phyloP scores from a whole-genome alignment of 1,140 invertebrate genomes.

The Belonocnema kinseyi region DNA sequence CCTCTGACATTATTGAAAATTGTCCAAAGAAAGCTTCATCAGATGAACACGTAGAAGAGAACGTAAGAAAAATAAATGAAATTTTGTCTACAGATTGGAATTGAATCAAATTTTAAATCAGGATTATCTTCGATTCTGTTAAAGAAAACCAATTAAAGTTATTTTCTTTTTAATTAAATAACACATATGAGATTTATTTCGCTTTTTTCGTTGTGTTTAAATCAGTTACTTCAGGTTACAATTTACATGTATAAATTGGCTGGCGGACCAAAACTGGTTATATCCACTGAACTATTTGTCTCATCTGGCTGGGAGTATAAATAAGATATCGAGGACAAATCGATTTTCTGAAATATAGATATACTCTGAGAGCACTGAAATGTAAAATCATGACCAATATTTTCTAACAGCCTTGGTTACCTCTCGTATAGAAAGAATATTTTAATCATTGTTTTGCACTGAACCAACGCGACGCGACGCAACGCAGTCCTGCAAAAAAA shows the following conservation, averaged over 20 bases:
- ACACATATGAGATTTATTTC: background rate
- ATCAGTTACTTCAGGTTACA: background rate
- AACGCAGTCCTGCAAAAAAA: too few species aligned
- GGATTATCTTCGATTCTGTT: too few species aligned
- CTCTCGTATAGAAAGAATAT: background rate
- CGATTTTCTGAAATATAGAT: constrained; percentile 1
- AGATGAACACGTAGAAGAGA: background rate
- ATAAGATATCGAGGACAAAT: constrained; percentile 24
- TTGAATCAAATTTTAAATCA: too few species aligned
- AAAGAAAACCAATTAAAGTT: too few species aligned
- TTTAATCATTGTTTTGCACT: background rate
- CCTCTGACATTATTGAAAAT: background rate
- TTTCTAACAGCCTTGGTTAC: background rate
- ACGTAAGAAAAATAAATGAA: too few species aligned
- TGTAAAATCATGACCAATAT: constrained; percentile 19
- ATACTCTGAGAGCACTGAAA: background rate
- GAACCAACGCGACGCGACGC: background rate
- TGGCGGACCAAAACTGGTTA: background rate
- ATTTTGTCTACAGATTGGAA: too few species aligned
- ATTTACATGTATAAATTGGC: background rate
- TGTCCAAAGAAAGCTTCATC: background rate
- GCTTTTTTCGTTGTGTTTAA: background rate
- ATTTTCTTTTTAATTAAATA: too few species aligned
- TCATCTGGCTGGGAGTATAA: background rate
- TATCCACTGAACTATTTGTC: constrained; percentile 14